Evolutionary conservation across 1,140 invertebrate genomes (phyloP).

Genomic region (Aradophagus sp.): DNA sequence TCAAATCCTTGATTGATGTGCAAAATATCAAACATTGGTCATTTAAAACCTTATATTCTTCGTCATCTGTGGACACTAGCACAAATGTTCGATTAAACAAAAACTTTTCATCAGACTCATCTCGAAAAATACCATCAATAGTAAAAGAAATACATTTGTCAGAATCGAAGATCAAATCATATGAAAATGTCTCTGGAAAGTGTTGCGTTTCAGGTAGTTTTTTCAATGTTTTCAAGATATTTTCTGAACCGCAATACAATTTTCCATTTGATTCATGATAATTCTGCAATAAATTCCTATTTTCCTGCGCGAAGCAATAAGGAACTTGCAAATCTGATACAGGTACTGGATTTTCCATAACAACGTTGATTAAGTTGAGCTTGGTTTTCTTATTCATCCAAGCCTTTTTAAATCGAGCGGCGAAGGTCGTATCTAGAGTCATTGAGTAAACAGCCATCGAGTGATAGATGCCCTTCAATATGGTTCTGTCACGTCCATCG

Average conservation of each 20-base stretch:
- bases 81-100: conserved; percentile 68
- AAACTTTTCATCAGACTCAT: conserved; percentile 42
- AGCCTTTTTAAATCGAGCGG: conserved; percentile 31
- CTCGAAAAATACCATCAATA: conserved; percentile 64
- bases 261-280: conserved; percentile 1
- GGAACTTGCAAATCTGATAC: conserved; percentile 32
- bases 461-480: conserved; percentile 66
- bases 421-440: conserved; percentile 52
- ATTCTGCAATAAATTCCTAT: conserved; percentile 59
- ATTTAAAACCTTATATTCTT: conserved; percentile 70
- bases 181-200: conserved; percentile 60
- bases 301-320: conserved; percentile 31
- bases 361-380: background rate
- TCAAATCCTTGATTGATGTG: conserved; percentile 25
- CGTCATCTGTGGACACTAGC: conserved; percentile 53
- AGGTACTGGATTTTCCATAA: conserved; percentile 15
- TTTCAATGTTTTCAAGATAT: conserved; percentile 60
- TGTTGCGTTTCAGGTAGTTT: conserved; percentile 65
- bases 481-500: conserved; percentile 64
- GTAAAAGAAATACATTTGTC: conserved; percentile 47
- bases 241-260: conserved; percentile 61
- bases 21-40: conserved; percentile 61
- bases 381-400: conserved; percentile 26
- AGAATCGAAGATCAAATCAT: conserved; percentile 60
- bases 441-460: conserved; percentile 66